A percentile compares a stretch with the other conserved stretches of the same genome.
These are phyloP conservation scores for Falcaria lacertinaria DNA, from an alignment of 2,888 invertebrate species.

Conservation along the genomic window DNA sequence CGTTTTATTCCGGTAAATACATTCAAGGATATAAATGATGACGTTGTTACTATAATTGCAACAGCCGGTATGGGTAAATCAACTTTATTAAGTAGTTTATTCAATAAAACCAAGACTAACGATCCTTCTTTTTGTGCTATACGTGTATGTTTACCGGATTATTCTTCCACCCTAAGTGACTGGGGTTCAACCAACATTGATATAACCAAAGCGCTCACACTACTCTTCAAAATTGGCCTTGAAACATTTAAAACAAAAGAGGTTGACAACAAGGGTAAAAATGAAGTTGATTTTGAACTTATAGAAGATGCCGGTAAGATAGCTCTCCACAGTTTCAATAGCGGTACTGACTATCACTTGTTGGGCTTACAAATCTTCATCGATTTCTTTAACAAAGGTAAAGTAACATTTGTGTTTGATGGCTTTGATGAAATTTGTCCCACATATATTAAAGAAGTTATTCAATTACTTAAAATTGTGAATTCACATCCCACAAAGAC, in stretches of 20 bases:
- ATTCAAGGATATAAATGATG: background rate
- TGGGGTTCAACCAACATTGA: background rate
- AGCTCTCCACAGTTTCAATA: background rate
- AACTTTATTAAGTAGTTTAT: background rate
- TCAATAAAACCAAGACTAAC: background rate
- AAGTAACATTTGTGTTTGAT: constrained; percentile 9
- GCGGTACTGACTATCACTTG: background rate
- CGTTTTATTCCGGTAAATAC: background rate
- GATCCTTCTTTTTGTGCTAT: background rate
- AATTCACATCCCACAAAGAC: constrained; percentile 2
- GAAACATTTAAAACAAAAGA: background rate
- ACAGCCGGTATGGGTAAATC: constrained; percentile 1
- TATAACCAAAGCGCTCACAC: background rate
- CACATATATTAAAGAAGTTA: background rate
- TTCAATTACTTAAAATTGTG: background rate
- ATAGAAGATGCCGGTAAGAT: background rate
- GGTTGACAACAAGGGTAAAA: background rate
- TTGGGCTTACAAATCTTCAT: constrained; percentile 1
- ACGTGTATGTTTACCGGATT: background rate
- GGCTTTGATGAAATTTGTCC: constrained; percentile 4
- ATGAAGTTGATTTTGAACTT: background rate
- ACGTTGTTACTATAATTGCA: background rate
- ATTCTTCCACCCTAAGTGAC: background rate
- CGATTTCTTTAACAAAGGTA: constrained; percentile 5
- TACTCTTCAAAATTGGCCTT: background rate